phyloP scores from a whole-genome alignment of 1,140 invertebrate genomes.

The Papilio glaucus region DNA sequence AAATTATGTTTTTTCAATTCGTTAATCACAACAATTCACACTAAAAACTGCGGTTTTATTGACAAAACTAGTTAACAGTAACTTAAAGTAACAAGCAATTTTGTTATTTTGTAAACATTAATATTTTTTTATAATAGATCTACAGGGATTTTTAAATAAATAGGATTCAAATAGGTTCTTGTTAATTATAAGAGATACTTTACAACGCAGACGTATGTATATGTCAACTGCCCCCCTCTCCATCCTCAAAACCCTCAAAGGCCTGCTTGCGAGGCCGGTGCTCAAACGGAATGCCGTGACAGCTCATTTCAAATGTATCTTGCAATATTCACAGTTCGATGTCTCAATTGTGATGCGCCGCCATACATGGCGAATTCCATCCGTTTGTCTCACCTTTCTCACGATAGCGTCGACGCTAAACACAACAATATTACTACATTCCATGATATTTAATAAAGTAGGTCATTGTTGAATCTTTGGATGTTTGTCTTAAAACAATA shows the following conservation, averaged over 20 bases:
- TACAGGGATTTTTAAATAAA: no score
- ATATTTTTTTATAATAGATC: no score
- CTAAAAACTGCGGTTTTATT: no score
- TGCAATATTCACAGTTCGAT: constrained; percentile 19
- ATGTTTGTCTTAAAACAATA: not conserved
- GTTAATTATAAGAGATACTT: not conserved
- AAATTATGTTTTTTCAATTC: no score
- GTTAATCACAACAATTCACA: no score
- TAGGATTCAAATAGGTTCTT: no score
- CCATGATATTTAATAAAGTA: not conserved
- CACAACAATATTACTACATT: not conserved
- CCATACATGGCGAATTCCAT: constrained; percentile 10
- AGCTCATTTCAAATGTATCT: constrained; percentile 26
- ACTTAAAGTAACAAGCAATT: no score
- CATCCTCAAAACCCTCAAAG: not conserved
- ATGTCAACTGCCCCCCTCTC: not conserved
- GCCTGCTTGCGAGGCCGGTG: not conserved
- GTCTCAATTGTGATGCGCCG: not conserved
- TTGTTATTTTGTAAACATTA: no score
- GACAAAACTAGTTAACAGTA: no score
- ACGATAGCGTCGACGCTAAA: not conserved
- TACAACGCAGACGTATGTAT: not conserved
- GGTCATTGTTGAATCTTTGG: not conserved
- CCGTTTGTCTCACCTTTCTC: constrained; percentile 14
- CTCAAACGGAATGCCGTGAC: not conserved